These are phyloP conservation scores for Entomyzon cyanotis DNA, from an alignment of 2,113 vertebrate species.

Conservation along the genomic window DNA sequence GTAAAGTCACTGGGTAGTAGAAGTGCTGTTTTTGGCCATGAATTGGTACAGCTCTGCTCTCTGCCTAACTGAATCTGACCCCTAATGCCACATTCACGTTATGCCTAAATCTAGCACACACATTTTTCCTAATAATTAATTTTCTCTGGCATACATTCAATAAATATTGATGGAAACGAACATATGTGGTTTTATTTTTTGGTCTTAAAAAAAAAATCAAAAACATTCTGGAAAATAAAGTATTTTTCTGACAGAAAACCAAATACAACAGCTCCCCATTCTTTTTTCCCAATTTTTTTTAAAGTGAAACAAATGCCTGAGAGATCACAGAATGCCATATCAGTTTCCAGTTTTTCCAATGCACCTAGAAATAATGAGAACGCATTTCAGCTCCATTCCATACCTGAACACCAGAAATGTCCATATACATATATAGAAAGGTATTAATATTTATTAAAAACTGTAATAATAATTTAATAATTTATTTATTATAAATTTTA, in stretches of 20 bases:
- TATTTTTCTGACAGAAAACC: background rate
- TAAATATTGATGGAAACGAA: background rate
- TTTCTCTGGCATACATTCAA: background rate
- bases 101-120: background rate
- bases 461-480: fast-evolving
- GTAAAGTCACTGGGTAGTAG: background rate
- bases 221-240: background rate
- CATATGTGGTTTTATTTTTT: background rate
- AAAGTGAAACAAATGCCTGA: background rate
- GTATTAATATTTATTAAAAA: background rate
- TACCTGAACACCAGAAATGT: background rate
- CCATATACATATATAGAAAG: background rate
- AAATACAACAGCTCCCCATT: background rate
- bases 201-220: background rate
- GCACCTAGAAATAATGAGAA: background rate
- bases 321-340: background rate
- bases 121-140: background rate
- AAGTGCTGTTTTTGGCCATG: background rate
- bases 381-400: background rate
- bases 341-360: background rate
- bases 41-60: background rate
- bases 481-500: background rate
- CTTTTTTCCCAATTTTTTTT: background rate
- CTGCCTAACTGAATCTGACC: background rate
- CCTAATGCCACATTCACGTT: background rate